A percentile compares a stretch with the other conserved stretches of the same genome.
Evolutionary conservation across 64 coral and sea anemone species (phyloP).

Genomic region (Dendrophyllia cribrosa): DNA sequence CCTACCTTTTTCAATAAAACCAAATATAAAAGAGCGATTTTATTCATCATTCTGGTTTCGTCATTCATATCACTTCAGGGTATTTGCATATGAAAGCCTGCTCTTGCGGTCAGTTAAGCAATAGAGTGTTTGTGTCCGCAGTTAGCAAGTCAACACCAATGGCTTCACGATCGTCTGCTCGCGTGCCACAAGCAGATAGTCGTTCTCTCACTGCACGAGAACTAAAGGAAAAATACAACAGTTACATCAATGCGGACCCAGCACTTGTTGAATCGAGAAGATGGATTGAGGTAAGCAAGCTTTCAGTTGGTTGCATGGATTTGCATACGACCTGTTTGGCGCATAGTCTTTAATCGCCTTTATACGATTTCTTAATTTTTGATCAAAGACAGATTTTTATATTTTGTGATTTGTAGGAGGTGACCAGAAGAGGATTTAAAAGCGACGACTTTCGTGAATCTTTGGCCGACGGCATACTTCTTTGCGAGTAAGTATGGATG

Average conservation of each 20-base stretch:
- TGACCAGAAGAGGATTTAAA: slow-evolving; percentile 53
- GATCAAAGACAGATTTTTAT: background rate
- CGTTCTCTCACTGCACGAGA: background rate
- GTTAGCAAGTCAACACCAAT: background rate
- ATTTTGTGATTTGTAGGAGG: slow-evolving; percentile 36
- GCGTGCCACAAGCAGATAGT: background rate
- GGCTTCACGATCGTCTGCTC: background rate
- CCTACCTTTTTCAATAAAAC: background rate
- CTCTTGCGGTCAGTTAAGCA: background rate
- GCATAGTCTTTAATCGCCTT: background rate
- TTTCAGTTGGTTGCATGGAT: background rate
- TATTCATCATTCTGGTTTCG: background rate
- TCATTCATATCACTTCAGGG: slow-evolving; percentile 5
- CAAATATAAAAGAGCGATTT: background rate
- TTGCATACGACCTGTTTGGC: background rate
- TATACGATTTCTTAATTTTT: background rate
- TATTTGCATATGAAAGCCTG: slow-evolving; percentile 45
- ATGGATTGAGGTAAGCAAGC: slow-evolving; percentile 71
- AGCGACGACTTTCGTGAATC: slow-evolving; percentile 65
- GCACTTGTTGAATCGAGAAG: slow-evolving; percentile 50
- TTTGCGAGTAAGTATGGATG: slow-evolving; percentile 69
- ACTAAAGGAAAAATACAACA: slow-evolving; percentile 39
- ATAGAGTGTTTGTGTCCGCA: background rate
- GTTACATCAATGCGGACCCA: slow-evolving; percentile 44
- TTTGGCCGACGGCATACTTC: slow-evolving; percentile 61